A percentile compares a stretch with the other conserved stretches of the same genome.
Conservation (phyloP, 2,888 invertebrate species). For the Hedychridium roseum region DNA sequence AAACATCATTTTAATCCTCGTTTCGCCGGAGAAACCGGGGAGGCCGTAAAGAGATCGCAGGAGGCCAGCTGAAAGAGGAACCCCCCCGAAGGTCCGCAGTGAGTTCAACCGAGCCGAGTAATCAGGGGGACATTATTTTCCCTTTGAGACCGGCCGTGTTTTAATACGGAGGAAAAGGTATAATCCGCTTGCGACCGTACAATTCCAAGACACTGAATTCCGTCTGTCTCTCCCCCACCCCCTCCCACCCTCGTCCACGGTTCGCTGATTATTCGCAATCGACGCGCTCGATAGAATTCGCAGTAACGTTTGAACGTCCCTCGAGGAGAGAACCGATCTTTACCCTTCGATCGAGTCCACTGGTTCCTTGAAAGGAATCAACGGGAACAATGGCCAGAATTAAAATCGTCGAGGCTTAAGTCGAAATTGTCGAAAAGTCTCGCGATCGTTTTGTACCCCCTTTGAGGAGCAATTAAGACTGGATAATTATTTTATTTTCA, state of each 20-base stretch:
- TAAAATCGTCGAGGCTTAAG: too few relatives aligned
- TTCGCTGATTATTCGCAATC: constrained; percentile 44
- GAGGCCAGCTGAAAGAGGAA: constrained; percentile 11
- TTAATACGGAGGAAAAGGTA: constrained; percentile 58
- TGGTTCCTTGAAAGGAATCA: too few relatives aligned
- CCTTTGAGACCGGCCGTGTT: constrained; percentile 59
- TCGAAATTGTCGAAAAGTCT: too few relatives aligned
- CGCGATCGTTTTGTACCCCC: too few relatives aligned
- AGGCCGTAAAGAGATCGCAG: constrained; percentile 23
- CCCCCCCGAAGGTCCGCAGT: constrained; percentile 35
- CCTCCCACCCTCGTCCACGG: constrained; percentile 26
- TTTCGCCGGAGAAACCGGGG: constrained; percentile 40
- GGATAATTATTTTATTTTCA: too few relatives aligned
- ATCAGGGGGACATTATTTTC: constrained; percentile 64
- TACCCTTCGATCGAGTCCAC: constrained; percentile 20
- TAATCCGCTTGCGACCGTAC: constrained; percentile 53
- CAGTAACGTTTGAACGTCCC: constrained; percentile 14
- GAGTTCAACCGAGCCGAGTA: constrained; percentile 61
- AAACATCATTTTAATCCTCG: constrained; percentile 64
- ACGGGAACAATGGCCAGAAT: too few relatives aligned
- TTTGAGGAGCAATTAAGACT: too few relatives aligned
- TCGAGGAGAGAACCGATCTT: constrained; percentile 22
- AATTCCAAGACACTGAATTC: constrained; percentile 29
- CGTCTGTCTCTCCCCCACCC: constrained; percentile 19
- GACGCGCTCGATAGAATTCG: constrained; percentile 40